Conservation (phyloP, 2,113 vertebrate genomes). For the Apeltes quadracus region DNA sequence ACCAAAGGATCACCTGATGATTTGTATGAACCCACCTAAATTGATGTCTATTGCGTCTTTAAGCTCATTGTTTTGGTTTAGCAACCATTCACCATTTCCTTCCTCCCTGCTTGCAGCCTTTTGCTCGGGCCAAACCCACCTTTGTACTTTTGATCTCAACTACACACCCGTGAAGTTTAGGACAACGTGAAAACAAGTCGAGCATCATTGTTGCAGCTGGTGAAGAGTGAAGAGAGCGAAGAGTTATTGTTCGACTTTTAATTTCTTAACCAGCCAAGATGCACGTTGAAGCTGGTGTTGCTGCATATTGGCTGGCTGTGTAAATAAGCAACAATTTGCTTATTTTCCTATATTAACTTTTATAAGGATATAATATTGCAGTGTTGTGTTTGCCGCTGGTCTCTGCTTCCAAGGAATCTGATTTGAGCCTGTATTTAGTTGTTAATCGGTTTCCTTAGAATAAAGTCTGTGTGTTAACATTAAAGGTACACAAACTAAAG, state of each 20-base stretch:
- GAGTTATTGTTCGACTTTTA: not conserved
- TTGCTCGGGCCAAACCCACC: too few species aligned
- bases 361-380: not conserved
- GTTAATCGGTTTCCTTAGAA: not conserved
- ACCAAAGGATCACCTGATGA: not conserved
- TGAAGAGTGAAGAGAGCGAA: too few species aligned
- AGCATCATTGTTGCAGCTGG: not conserved
- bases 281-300: not conserved
- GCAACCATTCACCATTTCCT: rapidly evolving
- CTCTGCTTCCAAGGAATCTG: not conserved
- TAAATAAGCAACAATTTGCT: not conserved
- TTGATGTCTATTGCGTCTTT: not conserved
- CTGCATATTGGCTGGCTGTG: not conserved
- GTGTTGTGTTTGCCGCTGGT: not conserved
- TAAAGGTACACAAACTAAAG: not conserved
- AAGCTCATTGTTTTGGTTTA: slow-evolving; percentile 12
- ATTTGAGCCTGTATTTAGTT: not conserved
- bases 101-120: too few species aligned
- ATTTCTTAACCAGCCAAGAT: not conserved
- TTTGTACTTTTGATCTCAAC: too few species aligned
- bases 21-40: not conserved
- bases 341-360: not conserved
- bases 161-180: too few species aligned
- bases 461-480: not conserved
- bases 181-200: not conserved